Base-by-base conservation (phyloP, 2,113 vertebrate species). In the Scolopax mira region DNA sequence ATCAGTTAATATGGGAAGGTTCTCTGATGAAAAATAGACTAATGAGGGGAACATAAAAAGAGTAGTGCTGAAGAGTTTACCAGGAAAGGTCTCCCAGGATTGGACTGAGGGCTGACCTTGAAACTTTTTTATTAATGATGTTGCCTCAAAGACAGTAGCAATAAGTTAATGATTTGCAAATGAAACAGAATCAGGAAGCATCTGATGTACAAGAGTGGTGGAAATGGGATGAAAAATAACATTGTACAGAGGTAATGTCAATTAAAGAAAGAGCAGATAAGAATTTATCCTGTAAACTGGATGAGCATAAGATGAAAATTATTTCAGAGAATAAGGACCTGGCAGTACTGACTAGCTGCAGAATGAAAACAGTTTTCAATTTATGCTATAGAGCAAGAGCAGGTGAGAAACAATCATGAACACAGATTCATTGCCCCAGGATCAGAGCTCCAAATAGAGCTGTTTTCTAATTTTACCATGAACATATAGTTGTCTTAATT, bases 381-480 rank as follows among this genome's bases (percentile, higher is more conserved):
- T 67, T 6, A 22, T 18, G 3, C 15, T 39, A 12, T 4, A 52
- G 49, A 15, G 22, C 33, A 72, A 21, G 23, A 88, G 55, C 33
- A 31, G 5, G 4, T 42, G 7, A 19, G 33, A 91, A 85, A 71
- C 3, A n/a, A 58, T 27, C 14, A 54, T 6, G 18, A 70, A 19
- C 18, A 46, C 8, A 41, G n/a, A 55, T 25, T 64, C 11, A 51
- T 28, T 51, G 28, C 13, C 48, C 64, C 3, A 22, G 61, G 25
- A 74, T 51, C 1, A 1, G 17, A 55, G 0, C 13, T 39, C 19
- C 15, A 46, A 52, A 62, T 27, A 79, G 8, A 79, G 1, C 3
- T 28, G 11, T 6, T 61, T 66, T 66, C 31, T 46, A n/a, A 54
- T 66, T 85, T 79, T 71, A 52, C 6, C 13, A 17, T 5, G 1